These are phyloP conservation scores for Colius striatus DNA, from an alignment of 2,113 vertebrate species.

Conservation along the genomic window DNA sequence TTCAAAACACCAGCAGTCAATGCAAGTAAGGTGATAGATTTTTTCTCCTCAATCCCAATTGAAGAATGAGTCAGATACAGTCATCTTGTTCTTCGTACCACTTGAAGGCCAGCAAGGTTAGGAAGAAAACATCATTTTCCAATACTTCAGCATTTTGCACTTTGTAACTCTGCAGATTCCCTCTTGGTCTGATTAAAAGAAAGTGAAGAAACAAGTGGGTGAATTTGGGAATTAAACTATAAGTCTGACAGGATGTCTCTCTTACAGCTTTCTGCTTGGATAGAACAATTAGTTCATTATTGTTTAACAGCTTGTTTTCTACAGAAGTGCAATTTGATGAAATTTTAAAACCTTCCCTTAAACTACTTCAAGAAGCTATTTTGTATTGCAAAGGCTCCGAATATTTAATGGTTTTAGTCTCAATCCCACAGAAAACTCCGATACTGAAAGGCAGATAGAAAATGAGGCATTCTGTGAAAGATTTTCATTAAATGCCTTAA, in stretches of 20 bases:
- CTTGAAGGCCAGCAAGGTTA: not conserved
- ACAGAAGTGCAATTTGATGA: not conserved
- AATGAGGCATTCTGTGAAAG: not conserved
- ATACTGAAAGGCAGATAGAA: not conserved
- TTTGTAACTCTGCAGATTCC: not conserved
- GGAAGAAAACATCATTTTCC: not conserved
- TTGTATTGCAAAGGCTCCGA: not conserved
- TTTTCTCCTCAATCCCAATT: not conserved
- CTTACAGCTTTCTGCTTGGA: not conserved
- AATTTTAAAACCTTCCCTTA: not conserved
- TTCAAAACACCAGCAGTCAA: not conserved
- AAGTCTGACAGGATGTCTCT: not conserved
- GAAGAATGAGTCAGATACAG: not conserved
- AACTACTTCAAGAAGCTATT: not conserved
- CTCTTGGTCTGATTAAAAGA: not conserved
- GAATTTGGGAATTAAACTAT: not conserved
- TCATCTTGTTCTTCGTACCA: not conserved
- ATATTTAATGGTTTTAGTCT: not conserved
- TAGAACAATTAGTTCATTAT: constrained; percentile 6
- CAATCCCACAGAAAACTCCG: not conserved
- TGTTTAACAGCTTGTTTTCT: not conserved
- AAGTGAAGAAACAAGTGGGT: not conserved
- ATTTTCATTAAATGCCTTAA: not conserved
- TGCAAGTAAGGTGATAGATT: not conserved
- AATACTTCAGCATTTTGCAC: not conserved